These are phyloP conservation scores for Petrocephalus sullivani DNA, from an alignment of 2,797 vertebrate genomes.

Conservation along the genomic window DNA sequence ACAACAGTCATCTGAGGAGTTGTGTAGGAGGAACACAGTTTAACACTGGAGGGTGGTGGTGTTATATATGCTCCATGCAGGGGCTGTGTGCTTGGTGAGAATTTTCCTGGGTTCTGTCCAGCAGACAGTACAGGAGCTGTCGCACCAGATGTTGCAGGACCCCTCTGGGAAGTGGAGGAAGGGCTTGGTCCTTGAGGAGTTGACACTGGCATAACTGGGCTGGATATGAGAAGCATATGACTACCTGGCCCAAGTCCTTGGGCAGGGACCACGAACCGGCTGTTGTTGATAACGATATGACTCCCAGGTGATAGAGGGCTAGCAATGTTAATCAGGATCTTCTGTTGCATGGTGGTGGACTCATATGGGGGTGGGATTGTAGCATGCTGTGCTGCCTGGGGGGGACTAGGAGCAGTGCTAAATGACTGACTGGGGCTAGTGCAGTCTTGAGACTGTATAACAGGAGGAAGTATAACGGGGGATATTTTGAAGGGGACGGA, in stretches of 20 bases:
- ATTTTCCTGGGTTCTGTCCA: conserved; percentile 36
- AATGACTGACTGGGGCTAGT: conserved; percentile 45
- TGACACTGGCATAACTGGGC: conserved; percentile 45
- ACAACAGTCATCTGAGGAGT: conserved; percentile 19
- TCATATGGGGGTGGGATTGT: conserved; percentile 49
- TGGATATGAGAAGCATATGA: conserved; percentile 83
- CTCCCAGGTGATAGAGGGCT: conserved; percentile 85
- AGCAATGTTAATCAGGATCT: conserved; percentile 86
- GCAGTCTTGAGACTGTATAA: conserved; percentile 29
- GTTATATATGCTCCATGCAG: conserved; percentile 38
- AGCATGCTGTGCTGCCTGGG: conserved; percentile 44
- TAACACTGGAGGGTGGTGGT: conserved; percentile 30
- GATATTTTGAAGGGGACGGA: conserved; percentile 31
- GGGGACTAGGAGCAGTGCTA: conserved; percentile 32
- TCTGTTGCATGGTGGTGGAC: conserved; percentile 73
- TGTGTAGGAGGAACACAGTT: conserved; percentile 17
- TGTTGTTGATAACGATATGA: conserved; percentile 87
- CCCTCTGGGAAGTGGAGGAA: conserved; percentile 49
- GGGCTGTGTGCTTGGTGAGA: conserved; percentile 27
- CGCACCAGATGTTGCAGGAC: conserved; percentile 30
- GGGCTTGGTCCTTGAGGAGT: conserved; percentile 43
- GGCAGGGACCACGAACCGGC: conserved; percentile 83
- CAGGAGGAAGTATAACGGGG: conserved; percentile 36
- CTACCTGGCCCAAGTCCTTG: conserved; percentile 88
- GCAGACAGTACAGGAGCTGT: conserved; percentile 34